Evolutionary conservation across 2,113 vertebrate species (phyloP), one percentile per base, ranked within the genome.

Genomic region (Cynocephalus volans): DNA sequence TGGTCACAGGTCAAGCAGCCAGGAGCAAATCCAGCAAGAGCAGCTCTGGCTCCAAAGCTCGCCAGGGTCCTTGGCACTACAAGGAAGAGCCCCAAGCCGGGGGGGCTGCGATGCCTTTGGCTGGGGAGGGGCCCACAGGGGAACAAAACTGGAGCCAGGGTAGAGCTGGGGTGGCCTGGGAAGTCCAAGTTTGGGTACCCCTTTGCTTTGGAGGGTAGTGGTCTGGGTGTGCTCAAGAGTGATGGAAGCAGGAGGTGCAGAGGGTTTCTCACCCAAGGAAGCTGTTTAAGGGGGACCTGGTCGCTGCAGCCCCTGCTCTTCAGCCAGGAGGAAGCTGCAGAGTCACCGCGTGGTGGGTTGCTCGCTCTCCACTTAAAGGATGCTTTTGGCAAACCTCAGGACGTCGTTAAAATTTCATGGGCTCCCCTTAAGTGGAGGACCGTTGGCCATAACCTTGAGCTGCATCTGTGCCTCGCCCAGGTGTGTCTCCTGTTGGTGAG

Each of bases 271-370:
- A 33, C 85, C 54, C 36, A 85, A 81, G 95, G 98, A 97, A 95
- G 97, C 79, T 96, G 95, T 86, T 96, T 93, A 31, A 88, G 65
- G 90, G 97, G 97, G 97, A 97, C 97, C 97, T 97, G 97, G 93
- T 92, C 97, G 48, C 18, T 95, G 79, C 93, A 69, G 85, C 33
- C 88, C 97, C 97, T 94, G 96, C 24, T 58, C 91, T 95, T 64
- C 50, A 67, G 98, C 98, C 98, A 96, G 93, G 60, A 10, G 64
- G 83, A 96, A 97, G 98, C 96, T 96, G 94, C 17, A 62, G 56
- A 45, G 79, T 41, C 33, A 28, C 83, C 60, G 0, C 12, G 4
- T 62, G 3, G 0, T 3, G 58, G 24, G 17, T 17, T n/a, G 45
- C 93, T 84, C 45, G 80, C 36, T 36, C 80, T 3, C 86, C 23